Percentiles rank a stretch among this genome's conserved stretches.
These are phyloP conservation scores for Drosophila setosimentum DNA, from an alignment of 2,888 invertebrate genomes.

Conservation along the genomic window DNA sequence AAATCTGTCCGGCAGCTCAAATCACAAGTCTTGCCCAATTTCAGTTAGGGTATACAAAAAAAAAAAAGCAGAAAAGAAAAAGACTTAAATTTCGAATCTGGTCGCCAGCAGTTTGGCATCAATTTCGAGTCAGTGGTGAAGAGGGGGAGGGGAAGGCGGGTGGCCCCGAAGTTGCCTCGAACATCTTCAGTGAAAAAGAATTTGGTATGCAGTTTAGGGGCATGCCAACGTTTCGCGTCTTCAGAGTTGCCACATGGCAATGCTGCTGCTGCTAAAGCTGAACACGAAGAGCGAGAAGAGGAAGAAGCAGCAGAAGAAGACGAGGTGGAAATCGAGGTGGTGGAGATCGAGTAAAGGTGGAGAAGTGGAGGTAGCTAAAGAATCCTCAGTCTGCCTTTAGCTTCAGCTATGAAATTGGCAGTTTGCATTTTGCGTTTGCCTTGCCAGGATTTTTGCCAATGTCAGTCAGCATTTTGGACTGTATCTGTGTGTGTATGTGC, in stretches of 20 bases:
- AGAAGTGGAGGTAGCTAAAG: slow-evolving; percentile 6
- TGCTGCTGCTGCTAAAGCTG: not conserved
- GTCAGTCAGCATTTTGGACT: slow-evolving; percentile 42
- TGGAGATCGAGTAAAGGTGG: not conserved
- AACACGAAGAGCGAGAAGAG: not conserved
- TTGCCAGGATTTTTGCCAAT: slow-evolving; percentile 61
- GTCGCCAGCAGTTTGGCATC: slow-evolving; percentile 71
- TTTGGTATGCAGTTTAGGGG: slow-evolving; percentile 80
- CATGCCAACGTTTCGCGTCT: slow-evolving; percentile 68
- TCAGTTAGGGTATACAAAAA: slow-evolving; percentile 34
- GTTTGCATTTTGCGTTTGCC: slow-evolving; percentile 70
- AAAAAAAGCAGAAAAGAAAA: slow-evolving; percentile 35
- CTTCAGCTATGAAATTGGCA: slow-evolving; percentile 74
- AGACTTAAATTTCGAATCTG: slow-evolving; percentile 82
- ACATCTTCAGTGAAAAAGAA: slow-evolving; percentile 76
- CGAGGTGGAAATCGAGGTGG: not conserved
- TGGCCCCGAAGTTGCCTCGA: slow-evolving; percentile 62
- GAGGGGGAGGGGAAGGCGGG: not conserved
- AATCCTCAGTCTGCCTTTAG: slow-evolving; percentile 37
- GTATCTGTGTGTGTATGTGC: slow-evolving; percentile 24
- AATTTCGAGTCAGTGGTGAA: slow-evolving; percentile 59
- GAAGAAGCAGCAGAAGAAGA: not conserved
- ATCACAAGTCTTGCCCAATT: not conserved
- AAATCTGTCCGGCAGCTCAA: not conserved
- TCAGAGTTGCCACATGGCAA: slow-evolving; percentile 34